A percentile compares a stretch with the other conserved stretches of the same genome.
Conservation (phyloP, 2,888 invertebrate species). For the Eristalis tenax region DNA sequence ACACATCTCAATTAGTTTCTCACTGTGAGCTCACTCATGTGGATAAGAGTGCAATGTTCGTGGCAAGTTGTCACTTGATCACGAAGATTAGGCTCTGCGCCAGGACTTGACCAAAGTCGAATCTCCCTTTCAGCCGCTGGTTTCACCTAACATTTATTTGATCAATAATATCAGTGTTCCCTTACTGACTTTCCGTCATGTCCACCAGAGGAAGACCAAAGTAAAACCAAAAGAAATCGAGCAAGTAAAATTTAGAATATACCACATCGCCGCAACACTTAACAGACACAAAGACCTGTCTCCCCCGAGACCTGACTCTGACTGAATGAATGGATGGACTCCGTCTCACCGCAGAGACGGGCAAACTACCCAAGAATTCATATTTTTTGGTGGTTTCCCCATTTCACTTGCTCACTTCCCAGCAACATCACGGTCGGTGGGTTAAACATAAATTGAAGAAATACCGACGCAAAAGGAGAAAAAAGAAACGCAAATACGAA, state of each 20-base stretch:
- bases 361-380: slow-evolving; percentile 23
- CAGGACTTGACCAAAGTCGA: no score
- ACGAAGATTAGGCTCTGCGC: no score
- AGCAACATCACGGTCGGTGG: slow-evolving; percentile 15
- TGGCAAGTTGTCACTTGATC: no score
- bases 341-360: slow-evolving; percentile 5
- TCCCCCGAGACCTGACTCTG: background rate
- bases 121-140: no score
- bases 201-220: background rate
- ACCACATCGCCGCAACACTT: background rate
- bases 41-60: no score
- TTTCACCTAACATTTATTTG: no score
- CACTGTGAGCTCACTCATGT: no score
- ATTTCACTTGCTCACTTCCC: background rate
- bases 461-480: background rate
- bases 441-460: background rate
- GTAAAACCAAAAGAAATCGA: background rate
- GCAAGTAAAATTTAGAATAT: background rate
- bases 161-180: no score
- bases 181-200: background rate
- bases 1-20: no score
- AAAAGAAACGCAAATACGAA: background rate
- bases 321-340: slow-evolving; percentile 11
- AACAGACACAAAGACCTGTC: background rate
- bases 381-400: slow-evolving; percentile 19